Evolutionary conservation across 2,113 vertebrate species (phyloP).

Genomic region (Eretmochelys imbricata): DNA sequence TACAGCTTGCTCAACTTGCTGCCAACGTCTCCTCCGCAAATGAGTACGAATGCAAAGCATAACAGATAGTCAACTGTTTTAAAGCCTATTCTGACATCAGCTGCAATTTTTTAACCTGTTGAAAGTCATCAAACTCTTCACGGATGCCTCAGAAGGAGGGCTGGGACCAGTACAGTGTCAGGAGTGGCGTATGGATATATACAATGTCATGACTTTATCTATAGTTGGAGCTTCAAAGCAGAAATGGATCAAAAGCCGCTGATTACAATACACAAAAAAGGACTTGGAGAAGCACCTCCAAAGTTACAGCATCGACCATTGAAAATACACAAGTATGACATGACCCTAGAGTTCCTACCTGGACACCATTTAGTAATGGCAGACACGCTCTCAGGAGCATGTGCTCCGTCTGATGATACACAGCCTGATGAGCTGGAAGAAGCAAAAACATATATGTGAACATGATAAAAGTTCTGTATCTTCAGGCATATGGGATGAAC

Average conservation of each 20-base stretch:
- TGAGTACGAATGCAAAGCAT: not conserved
- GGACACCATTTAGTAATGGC: not conserved
- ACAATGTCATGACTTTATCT: not conserved
- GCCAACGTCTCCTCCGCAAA: not conserved
- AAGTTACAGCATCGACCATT: not conserved
- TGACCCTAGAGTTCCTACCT: not conserved
- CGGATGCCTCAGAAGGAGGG: not conserved
- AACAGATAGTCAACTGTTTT: not conserved
- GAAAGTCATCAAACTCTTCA: not conserved
- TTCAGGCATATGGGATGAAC: not conserved
- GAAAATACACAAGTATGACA: not conserved
- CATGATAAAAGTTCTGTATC: not conserved
- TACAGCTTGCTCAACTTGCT: not conserved
- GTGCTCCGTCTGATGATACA: not conserved
- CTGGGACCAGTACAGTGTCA: not conserved
- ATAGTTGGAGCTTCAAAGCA: not conserved
- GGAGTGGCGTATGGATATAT: not conserved
- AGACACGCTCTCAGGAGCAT: not conserved
- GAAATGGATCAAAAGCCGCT: not conserved
- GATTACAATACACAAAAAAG: not conserved
- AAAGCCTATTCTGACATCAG: not conserved
- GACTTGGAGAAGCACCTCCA: not conserved
- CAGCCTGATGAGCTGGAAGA: not conserved
- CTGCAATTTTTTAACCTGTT: not conserved
- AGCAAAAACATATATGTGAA: not conserved